A percentile compares a stretch with the other conserved stretches of the same genome.
Evolutionary conservation across 37 sponge, comb jelly and placozoan genomes (phyloP).

Genomic region (Diacarnus erythraeanus): DNA sequence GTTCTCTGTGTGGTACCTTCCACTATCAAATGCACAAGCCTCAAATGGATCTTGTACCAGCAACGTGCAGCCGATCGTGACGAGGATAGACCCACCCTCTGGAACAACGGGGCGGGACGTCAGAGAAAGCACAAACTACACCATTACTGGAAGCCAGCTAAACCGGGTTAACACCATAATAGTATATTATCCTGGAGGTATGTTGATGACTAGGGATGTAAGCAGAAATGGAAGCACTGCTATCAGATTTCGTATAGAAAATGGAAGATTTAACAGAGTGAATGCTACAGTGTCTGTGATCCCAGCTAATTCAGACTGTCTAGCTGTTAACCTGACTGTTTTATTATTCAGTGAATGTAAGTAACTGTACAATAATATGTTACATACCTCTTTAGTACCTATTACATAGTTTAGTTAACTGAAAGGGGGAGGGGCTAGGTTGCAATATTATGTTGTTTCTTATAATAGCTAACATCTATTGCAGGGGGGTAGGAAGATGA

Average conservation of each 20-base stretch:
- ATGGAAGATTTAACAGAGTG: not conserved
- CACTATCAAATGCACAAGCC: not conserved
- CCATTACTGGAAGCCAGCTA: constrained; percentile 20
- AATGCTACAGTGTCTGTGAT: not conserved
- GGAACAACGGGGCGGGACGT: constrained; percentile 2
- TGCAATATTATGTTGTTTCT: not conserved
- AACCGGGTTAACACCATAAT: not conserved
- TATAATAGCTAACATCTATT: not conserved
- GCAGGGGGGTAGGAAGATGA: too few species aligned
- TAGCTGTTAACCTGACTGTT: not conserved
- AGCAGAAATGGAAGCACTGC: not conserved
- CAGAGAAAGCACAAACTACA: not conserved
- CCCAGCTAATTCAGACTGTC: constrained; percentile 2
- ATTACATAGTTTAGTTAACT: not conserved
- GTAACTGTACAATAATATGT: too few species aligned
- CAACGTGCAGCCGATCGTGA: constrained; percentile 13
- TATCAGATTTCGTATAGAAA: not conserved
- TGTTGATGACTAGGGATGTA: not conserved
- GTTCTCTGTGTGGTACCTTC: not conserved
- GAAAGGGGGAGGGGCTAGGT: constrained; percentile 19
- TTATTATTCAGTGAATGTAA: not conserved
- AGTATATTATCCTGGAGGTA: not conserved
- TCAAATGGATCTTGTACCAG: not conserved
- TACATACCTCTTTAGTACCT: not conserved
- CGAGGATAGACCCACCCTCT: constrained; percentile 21